Conservation (phyloP, 2,888 invertebrate species). For the Tinea pellionella region DNA sequence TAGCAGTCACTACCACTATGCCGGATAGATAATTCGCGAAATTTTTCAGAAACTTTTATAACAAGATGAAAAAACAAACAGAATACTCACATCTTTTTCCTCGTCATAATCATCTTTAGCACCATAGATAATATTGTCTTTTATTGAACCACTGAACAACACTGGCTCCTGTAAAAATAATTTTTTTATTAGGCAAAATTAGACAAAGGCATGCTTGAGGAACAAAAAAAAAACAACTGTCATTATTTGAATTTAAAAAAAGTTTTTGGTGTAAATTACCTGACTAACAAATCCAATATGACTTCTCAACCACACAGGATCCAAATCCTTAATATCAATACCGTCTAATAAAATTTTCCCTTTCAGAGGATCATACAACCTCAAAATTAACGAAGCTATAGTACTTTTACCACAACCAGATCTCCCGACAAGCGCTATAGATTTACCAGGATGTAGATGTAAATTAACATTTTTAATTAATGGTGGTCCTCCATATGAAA, state of each 20-base stretch:
- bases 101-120: conserved; percentile 50
- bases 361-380: conserved; percentile 85
- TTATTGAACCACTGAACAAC: conserved; percentile 89
- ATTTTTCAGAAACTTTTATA: too few species aligned
- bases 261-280: too few species aligned
- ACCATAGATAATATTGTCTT: conserved; percentile 93
- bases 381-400: conserved; percentile 82
- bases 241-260: too few species aligned
- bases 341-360: conserved; percentile 84
- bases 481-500: conserved; percentile 74
- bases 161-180: conserved; percentile 80
- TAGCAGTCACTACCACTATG: too few species aligned
- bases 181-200: background rate
- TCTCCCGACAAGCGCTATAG: conserved; percentile 86
- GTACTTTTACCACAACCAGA: conserved; percentile 98
- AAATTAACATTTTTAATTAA: conserved; percentile 74
- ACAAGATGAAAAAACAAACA: too few species aligned
- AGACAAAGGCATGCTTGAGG: too few species aligned
- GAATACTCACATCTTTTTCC: conserved; percentile 28
- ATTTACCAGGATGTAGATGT: conserved; percentile 74
- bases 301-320: conserved; percentile 86
- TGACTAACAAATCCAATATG: conserved; percentile 92
- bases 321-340: conserved; percentile 77
- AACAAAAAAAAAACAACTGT: too few species aligned
- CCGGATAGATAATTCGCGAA: too few species aligned